Conservation (phyloP, 2,113 vertebrate species). For the Raphicerus campestris region DNA sequence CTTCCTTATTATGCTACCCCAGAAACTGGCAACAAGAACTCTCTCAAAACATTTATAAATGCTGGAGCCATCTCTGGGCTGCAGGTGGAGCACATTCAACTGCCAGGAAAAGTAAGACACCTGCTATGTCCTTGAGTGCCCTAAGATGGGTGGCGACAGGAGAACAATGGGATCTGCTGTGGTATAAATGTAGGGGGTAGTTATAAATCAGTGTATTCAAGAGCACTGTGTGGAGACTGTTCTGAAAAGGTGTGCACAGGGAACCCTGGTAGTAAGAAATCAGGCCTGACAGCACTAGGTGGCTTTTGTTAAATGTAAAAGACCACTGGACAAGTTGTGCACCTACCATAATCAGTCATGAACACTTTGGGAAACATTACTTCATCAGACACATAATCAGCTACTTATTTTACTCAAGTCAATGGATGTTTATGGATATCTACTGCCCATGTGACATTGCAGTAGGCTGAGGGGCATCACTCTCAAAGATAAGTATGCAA, state of each 20-base stretch:
- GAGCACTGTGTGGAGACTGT: not conserved
- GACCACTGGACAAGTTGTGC: not conserved
- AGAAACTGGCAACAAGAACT: conserved; percentile 38
- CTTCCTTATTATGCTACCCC: conserved; percentile 29
- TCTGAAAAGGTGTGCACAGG: not conserved
- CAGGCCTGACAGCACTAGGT: not conserved
- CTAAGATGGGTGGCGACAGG: not conserved
- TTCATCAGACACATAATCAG: not conserved
- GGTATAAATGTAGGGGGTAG: not conserved
- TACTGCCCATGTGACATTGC: not conserved
- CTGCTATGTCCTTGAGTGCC: conserved; percentile 38
- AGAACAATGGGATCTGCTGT: not conserved
- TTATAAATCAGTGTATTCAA: not conserved
- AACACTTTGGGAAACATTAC: not conserved
- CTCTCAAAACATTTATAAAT: conserved; percentile 52
- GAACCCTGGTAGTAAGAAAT: not conserved
- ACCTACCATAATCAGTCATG: not conserved
- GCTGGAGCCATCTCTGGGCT: not conserved
- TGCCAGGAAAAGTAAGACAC: conserved; percentile 40
- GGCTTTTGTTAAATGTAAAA: not conserved
- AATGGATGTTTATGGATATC: not conserved
- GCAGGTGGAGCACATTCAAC: conserved; percentile 9
- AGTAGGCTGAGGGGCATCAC: not conserved
- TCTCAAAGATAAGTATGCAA: not conserved
- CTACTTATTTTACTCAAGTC: not conserved